These are phyloP conservation scores for fruit fly (Drosophila melanogaster) DNA, from an alignment of 1,140 invertebrate species.

Conservation along the genomic window Release_6_plus_ISO1_MT NC_004354.4:3341501-3342000, in stretches of 20 bases:
- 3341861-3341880: slow-evolving; percentile 39
- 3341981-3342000: slow-evolving; percentile 18
- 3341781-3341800: slow-evolving; percentile 43
- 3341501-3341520: slow-evolving; percentile 50
- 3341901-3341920: slow-evolving; percentile 42
- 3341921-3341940: slow-evolving; percentile 49
- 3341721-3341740: slow-evolving; percentile 20
- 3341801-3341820: slow-evolving; percentile 58
- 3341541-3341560: slow-evolving; percentile 72
- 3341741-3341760: slow-evolving; percentile 14
- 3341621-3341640: slow-evolving; percentile 3
- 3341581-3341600: slow-evolving; percentile 53
- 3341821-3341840: slow-evolving; percentile 43
- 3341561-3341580: slow-evolving; percentile 38
- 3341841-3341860: slow-evolving; percentile 33
- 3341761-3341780: slow-evolving; percentile 26
- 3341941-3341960: slow-evolving; percentile 42
- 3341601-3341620: slow-evolving; percentile 59
- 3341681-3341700: slow-evolving; percentile 31
- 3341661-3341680: slow-evolving; percentile 48
- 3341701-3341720: slow-evolving; percentile 24
- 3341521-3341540: slow-evolving; percentile 80
- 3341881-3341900: slow-evolving; percentile 49
- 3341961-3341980: slow-evolving; percentile 7
- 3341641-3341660: slow-evolving; percentile 38